phyloP scores from a whole-genome alignment of 2,888 invertebrate species.

The Drosophila bunnanda region DNA sequence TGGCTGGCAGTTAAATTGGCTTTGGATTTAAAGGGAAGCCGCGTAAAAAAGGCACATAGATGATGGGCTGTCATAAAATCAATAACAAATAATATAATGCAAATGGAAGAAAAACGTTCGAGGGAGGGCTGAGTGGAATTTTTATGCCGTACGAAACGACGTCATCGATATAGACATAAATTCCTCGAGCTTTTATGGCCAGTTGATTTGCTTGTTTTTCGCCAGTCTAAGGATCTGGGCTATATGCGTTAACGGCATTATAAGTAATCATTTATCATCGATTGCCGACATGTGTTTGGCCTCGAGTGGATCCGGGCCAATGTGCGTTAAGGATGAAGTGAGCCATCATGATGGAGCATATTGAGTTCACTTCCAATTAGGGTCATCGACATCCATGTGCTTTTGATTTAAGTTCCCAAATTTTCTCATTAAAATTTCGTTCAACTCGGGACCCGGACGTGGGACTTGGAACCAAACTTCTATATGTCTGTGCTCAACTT shows the following conservation, averaged over 20 bases:
- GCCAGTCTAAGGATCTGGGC: constrained; percentile 46
- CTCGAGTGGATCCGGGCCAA: constrained; percentile 58
- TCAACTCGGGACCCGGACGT: not conserved
- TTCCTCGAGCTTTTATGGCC: constrained; percentile 53
- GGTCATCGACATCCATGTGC: constrained; percentile 20
- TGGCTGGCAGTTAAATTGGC: constrained; percentile 28
- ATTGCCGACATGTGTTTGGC: constrained; percentile 66
- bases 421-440: constrained; percentile 22
- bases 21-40: constrained; percentile 6
- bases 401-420: constrained; percentile 36
- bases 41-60: constrained; percentile 3
- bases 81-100: constrained; percentile 64
- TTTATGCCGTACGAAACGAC: constrained; percentile 38
- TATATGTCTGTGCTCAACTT: constrained; percentile 16
- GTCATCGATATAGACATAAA: constrained; percentile 53
- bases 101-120: constrained; percentile 56
- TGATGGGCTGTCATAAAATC: constrained; percentile 58
- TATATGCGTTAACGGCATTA: constrained; percentile 55
- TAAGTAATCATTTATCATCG: constrained; percentile 74
- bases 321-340: constrained; percentile 57
- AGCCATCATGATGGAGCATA: constrained; percentile 45
- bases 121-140: constrained; percentile 59
- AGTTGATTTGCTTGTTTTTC: constrained; percentile 47
- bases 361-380: constrained; percentile 28
- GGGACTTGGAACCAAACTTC: not conserved